Conservation (phyloP, 2,797 vertebrate species). For the Crotalus adamanteus region DNA sequence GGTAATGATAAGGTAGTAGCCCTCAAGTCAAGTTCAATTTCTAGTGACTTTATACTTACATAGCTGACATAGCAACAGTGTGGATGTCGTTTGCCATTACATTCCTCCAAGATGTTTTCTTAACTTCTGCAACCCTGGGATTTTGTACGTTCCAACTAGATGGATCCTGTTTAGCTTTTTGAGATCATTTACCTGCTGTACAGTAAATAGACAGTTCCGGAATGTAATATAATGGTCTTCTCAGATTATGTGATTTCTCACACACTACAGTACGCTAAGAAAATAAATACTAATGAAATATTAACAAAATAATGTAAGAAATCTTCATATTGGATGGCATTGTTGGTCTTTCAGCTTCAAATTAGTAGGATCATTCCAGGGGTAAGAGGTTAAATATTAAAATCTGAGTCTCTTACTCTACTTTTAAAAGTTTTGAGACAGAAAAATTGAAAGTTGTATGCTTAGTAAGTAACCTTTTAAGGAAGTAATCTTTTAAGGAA, state of each 20-base stretch:
- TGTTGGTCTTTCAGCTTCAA: not conserved
- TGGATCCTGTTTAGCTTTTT: not conserved
- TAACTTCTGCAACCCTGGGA: not conserved
- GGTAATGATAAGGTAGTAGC: not conserved
- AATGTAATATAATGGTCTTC: not conserved
- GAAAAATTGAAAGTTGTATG: not conserved
- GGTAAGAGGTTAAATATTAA: not conserved
- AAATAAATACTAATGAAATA: not conserved
- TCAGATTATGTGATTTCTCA: not conserved
- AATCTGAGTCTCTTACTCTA: not conserved
- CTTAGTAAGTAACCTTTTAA: not conserved
- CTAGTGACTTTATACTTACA: not conserved
- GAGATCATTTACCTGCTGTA: not conserved
- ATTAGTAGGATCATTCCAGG: not conserved
- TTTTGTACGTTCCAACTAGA: not conserved
- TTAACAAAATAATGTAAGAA: too few species aligned
- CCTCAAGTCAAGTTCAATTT: not conserved
- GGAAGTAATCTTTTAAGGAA: not conserved
- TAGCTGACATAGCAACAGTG: not conserved
- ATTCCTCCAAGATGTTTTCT: not conserved
- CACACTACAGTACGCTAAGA: not conserved
- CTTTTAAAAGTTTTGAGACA: not conserved
- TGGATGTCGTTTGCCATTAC: not conserved
- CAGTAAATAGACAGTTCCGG: not conserved
- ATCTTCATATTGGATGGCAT: not conserved